Conservation (phyloP, 2,888 invertebrate species). For the Leucozona laternaria region DNA sequence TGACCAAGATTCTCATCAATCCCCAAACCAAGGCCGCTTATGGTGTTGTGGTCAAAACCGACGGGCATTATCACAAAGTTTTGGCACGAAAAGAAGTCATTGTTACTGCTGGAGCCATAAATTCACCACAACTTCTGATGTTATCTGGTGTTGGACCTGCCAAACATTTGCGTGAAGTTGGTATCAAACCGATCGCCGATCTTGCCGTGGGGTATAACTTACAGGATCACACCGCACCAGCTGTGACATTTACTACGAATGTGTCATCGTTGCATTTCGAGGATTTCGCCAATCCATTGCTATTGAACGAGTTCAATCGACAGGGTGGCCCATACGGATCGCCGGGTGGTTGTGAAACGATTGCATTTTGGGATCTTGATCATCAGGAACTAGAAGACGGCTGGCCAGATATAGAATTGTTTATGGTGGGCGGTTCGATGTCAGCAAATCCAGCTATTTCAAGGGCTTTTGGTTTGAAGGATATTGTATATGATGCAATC, state of each 20-base stretch:
- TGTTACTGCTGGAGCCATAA: conserved; percentile 90
- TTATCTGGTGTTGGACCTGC: conserved; percentile 89
- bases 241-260: conserved; percentile 87
- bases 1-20: conserved; percentile 85
- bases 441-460: conserved; percentile 83
- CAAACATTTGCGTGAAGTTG: conserved; percentile 85
- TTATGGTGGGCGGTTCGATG: conserved; percentile 86
- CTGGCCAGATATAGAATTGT: conserved; percentile 89
- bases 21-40: conserved; percentile 84
- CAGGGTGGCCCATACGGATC: conserved; percentile 84
- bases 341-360: conserved; percentile 87
- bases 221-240: conserved; percentile 88
- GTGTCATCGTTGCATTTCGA: conserved; percentile 81
- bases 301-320: conserved; percentile 80
- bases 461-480: conserved; percentile 84
- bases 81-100: conserved; percentile 88
- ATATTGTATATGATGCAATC: conserved; percentile 83
- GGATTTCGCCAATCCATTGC: conserved; percentile 80
- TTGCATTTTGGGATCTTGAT: conserved; percentile 87
- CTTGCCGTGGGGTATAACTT: conserved; percentile 87
- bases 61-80: conserved; percentile 83
- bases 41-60: conserved; percentile 85
- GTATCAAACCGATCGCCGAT: conserved; percentile 86
- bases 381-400: conserved; percentile 84
- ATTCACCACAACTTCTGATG: conserved; percentile 93